Evolutionary conservation across 2,113 vertebrate genomes (phyloP), one percentile per base, ranked within the genome.

Genomic region (Scomber colias): DNA sequence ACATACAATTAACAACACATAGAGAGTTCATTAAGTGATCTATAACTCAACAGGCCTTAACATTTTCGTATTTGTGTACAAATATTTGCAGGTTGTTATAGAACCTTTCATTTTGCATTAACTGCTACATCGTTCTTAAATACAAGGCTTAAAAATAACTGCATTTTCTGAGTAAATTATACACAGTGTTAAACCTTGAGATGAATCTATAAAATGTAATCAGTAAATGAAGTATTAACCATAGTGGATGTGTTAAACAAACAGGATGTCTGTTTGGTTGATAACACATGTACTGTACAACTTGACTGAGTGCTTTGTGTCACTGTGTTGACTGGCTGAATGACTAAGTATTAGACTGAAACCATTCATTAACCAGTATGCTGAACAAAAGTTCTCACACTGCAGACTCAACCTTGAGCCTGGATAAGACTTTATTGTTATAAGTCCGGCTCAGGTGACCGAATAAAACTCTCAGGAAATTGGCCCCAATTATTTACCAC

Each of bases 361-460:
- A 84, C 19, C 82, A 89, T 78, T 92, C 77, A 92, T 92, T 87
- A 87, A 89, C 87, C 30, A 45, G 16, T 19, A 44, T 3, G 65
- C 30, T 35, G 5, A 82, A 87, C 71, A 81, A 61, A 84, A 55
- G 54, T 50, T 77, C 69, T 77, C 85, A 56, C 69, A 60, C 50
- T 46, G 27, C 56, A 78, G 48, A 74, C 56, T 81, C 59, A 85
- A 74, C 84, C 77, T 79, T 77, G 71, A 86, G 80, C 57, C n/a
- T 7, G 45, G 8, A 79, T 69, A 86, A 83, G 24, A 48, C 74
- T 17, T 70, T 15, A 49, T 71, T 85, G 80, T 86, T 79, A 61
- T 0, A n/a, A 31, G 3, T 54, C 19, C 53, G 75, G 45, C 63
- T 82, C 64, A 60, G 65, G 74, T 73, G 44, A 54, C 45, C 1